Conservation (phyloP, 2,113 vertebrate species). For the Bombycilla garrulus region DNA sequence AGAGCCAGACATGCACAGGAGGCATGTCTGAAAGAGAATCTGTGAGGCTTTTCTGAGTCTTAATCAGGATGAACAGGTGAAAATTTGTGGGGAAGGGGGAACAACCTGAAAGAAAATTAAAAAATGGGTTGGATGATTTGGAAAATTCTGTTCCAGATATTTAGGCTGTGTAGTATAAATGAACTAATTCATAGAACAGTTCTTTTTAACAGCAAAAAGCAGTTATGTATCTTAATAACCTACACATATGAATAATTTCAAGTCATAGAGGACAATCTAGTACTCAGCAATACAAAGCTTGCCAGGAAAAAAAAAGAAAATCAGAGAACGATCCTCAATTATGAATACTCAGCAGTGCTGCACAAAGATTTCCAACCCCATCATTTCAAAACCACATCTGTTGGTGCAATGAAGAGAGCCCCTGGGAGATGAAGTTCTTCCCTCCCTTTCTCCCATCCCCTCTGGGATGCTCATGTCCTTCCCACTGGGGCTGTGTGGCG, state of each 20-base stretch:
- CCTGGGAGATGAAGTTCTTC: neutral
- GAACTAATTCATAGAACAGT: neutral
- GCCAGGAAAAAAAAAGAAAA: neutral
- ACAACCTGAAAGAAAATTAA: neutral
- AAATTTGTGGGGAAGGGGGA: neutral
- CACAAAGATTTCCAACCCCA: neutral
- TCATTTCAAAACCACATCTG: neutral
- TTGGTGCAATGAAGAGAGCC: neutral
- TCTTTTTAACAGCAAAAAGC: neutral
- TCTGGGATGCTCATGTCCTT: rapidly evolving
- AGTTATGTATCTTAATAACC: neutral
- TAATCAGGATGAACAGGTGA: neutral
- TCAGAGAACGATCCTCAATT: neutral
- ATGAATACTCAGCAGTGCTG: neutral
- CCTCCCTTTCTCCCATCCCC: neutral
- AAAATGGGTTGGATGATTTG: neutral
- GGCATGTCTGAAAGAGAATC: neutral
- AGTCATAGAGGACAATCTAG: neutral
- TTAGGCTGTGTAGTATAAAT: neutral
- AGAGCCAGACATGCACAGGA: neutral
- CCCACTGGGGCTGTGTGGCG: rapidly evolving
- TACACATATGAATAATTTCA: neutral
- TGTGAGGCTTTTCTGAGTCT: neutral
- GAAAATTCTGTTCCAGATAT: neutral
- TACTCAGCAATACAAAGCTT: neutral